These are phyloP conservation scores for Adelphocoris suturalis DNA, from an alignment of 2,888 invertebrate genomes.

Conservation along the genomic window DNA sequence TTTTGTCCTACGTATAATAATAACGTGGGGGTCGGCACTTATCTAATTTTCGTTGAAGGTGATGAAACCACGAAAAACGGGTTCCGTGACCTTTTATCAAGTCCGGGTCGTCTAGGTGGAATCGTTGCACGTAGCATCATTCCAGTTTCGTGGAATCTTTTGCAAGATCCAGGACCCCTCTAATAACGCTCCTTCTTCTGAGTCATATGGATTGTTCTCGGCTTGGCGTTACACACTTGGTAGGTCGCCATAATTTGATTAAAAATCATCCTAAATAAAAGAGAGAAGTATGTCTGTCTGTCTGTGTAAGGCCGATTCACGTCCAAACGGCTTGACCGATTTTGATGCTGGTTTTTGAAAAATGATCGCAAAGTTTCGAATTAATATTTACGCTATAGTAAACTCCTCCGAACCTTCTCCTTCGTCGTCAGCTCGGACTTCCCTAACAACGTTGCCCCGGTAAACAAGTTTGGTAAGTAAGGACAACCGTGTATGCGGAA, in stretches of 20 bases:
- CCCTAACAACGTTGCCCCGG: no score
- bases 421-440: no score
- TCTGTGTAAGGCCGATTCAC: no score
- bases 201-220: not conserved
- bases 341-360: no score
- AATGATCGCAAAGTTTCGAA: no score
- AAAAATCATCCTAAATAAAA: no score
- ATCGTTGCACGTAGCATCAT: not conserved
- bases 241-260: not conserved
- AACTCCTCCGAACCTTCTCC: no score
- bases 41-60: not conserved
- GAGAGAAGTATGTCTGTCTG: no score
- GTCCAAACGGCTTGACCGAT: no score
- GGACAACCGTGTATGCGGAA: no score
- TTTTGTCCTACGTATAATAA: not conserved
- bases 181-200: not conserved
- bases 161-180: not conserved
- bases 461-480: no score
- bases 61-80: constrained; percentile 11
- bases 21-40: not conserved
- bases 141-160: constrained; percentile 1
- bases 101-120: constrained; percentile 8
- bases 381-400: no score
- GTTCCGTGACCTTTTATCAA: constrained; percentile 14
- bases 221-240: not conserved